Percentiles rank a stretch among this genome's conserved stretches.
Evolutionary conservation across 1,140 invertebrate genomes (phyloP).

Genomic region (Megalopta genalis): DNA sequence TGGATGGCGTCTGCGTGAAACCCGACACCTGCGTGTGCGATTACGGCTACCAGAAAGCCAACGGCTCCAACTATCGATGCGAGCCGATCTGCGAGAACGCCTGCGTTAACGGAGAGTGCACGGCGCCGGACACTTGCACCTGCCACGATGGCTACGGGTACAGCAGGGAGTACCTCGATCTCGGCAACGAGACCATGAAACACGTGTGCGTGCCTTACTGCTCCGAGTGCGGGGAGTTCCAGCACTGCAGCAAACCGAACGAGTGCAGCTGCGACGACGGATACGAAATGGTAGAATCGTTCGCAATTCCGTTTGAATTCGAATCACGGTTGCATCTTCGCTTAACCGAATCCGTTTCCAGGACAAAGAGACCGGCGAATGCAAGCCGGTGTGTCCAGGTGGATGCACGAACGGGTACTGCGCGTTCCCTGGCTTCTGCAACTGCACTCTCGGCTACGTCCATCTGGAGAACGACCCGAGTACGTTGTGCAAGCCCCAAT

Average conservation of each 20-base stretch:
- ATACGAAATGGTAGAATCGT: slow-evolving; percentile 27
- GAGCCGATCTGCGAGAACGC: slow-evolving; percentile 54
- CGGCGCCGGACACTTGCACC: slow-evolving; percentile 51
- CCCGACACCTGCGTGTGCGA: slow-evolving; percentile 57
- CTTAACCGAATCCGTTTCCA: too few species aligned
- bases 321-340: too few species aligned
- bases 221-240: slow-evolving; percentile 32
- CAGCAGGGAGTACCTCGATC: not conserved
- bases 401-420: too few species aligned
- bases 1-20: slow-evolving; percentile 34
- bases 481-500: too few species aligned
- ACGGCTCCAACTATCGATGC: not conserved
- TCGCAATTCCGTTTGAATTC: too few species aligned
- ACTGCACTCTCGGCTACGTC: too few species aligned
- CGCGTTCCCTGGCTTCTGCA: too few species aligned
- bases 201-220: slow-evolving; percentile 33
- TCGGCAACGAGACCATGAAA: not conserved
- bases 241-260: slow-evolving; percentile 63
- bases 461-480: too few species aligned
- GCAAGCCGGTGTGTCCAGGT: too few species aligned
- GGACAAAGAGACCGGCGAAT: too few species aligned
- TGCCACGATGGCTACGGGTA: slow-evolving; percentile 41
- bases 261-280: slow-evolving; percentile 66
- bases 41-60: slow-evolving; percentile 26
- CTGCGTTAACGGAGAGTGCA: slow-evolving; percentile 62